A percentile compares a stretch with the other conserved stretches of the same genome.
Conservation (phyloP, 1,140 invertebrate species). For the Zaprionus camerounensis region DNA sequence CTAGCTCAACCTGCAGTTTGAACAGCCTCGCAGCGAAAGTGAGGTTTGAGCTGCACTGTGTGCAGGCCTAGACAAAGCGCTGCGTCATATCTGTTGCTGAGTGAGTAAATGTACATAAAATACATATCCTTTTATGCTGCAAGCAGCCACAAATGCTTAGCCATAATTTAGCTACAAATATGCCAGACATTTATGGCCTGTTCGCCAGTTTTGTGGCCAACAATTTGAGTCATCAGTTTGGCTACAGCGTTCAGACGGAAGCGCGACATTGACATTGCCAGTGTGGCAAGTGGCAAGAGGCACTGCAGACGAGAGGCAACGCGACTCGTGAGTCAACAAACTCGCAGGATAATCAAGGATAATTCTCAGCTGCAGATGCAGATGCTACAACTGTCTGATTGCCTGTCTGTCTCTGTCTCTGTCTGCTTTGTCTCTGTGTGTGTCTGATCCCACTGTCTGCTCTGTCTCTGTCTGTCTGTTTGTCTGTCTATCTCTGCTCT, state of each 20-base stretch:
- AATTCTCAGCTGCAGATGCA: constrained; percentile 26
- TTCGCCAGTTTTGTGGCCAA: constrained; percentile 28
- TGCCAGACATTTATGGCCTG: constrained; percentile 18
- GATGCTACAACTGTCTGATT: constrained; percentile 32
- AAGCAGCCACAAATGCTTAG: not conserved
- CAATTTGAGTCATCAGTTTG: constrained; percentile 31
- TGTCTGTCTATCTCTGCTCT: no score
- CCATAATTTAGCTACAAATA: constrained; percentile 27
- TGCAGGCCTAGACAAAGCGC: constrained; percentile 10
- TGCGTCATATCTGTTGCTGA: constrained; percentile 6
- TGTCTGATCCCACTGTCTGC: constrained; percentile 15
- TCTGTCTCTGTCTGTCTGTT: not conserved
- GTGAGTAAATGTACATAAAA: not conserved
- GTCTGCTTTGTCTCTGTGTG: constrained; percentile 2
- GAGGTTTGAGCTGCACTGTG: not conserved
- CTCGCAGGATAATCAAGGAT: constrained; percentile 45
- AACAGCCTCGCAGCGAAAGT: constrained; percentile 2
- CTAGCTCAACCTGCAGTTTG: not conserved
- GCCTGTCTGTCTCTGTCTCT: not conserved
- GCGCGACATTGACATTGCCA: constrained; percentile 23
- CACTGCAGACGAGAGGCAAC: not conserved
- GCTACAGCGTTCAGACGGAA: constrained; percentile 8
- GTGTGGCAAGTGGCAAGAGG: not conserved
- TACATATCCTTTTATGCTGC: constrained; percentile 23
- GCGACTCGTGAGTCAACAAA: constrained; percentile 21